Percentiles rank a stretch among this genome's conserved stretches.
These are phyloP conservation scores for Athalia rosae DNA, from an alignment of 2,888 invertebrate genomes.

Conservation along the genomic window DNA sequence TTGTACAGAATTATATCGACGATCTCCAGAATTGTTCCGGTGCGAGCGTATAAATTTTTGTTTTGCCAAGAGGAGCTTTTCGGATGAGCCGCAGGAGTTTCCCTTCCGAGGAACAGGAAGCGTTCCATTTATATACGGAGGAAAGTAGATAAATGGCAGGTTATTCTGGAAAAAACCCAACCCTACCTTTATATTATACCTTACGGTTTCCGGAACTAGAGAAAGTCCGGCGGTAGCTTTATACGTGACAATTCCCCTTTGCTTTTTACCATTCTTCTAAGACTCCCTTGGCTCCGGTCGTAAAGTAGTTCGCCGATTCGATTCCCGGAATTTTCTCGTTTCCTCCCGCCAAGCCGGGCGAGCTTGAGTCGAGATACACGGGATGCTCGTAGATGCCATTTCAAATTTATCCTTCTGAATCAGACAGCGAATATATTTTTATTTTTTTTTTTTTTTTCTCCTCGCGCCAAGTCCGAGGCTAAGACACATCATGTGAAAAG, in stretches of 20 bases:
- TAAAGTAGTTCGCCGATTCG: slow-evolving; percentile 38
- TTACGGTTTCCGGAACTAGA: slow-evolving; percentile 12
- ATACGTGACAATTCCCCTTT: slow-evolving; percentile 33
- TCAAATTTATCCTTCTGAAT: slow-evolving; percentile 25
- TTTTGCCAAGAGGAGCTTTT: too few species aligned
- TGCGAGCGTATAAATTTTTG: too few species aligned
- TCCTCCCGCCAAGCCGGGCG: background rate
- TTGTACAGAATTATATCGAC: too few species aligned
- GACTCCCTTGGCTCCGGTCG: slow-evolving; percentile 31
- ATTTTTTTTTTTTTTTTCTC: too few species aligned
- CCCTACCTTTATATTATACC: background rate
- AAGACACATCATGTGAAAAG: too few species aligned
- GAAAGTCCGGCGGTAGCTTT: background rate
- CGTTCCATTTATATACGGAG: background rate
- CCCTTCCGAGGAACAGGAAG: background rate
- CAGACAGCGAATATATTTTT: slow-evolving; percentile 21
- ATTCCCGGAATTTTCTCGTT: slow-evolving; percentile 29
- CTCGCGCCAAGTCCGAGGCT: too few species aligned
- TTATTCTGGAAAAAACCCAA: slow-evolving; percentile 2
- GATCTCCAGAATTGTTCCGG: too few species aligned
- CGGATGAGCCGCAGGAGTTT: too few species aligned
- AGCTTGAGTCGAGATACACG: background rate
- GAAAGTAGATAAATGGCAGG: slow-evolving; percentile 12
- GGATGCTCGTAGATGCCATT: background rate
- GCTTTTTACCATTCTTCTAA: slow-evolving; percentile 11